These are phyloP conservation scores for Apolygus lucorum DNA, from an alignment of 1,140 invertebrate species.

Conservation along the genomic window DNA sequence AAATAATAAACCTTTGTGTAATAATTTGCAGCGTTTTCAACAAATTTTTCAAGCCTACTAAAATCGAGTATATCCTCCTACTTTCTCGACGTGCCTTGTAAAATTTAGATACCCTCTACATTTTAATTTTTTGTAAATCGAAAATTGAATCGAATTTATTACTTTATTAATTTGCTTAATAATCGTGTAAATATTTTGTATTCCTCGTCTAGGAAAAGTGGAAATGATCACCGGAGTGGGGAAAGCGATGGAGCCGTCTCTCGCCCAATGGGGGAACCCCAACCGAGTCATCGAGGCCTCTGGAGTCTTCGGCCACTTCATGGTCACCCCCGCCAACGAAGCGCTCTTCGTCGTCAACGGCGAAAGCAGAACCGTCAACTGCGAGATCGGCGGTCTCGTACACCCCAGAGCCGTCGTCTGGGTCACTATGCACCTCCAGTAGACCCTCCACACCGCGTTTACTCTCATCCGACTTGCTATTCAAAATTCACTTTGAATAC, in stretches of 20 bases:
- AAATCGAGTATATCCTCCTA: no score
- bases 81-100: no score
- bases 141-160: no score
- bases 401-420: conserved; percentile 58
- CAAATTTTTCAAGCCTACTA: no score
- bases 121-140: no score
- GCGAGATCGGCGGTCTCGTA: conserved; percentile 60
- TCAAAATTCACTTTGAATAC: not conserved
- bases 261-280: conserved; percentile 57
- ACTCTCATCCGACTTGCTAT: conserved; percentile 4
- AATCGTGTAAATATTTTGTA: not conserved
- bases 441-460: conserved; percentile 6
- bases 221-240: conserved; percentile 70
- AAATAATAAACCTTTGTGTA: no score
- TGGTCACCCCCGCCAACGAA: conserved; percentile 63
- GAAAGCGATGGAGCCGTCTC: conserved; percentile 46
- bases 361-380: conserved; percentile 63
- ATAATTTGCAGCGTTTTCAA: no score
- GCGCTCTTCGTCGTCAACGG: conserved; percentile 67
- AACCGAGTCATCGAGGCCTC: conserved; percentile 60
- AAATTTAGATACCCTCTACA: no score
- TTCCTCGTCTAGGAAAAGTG: conserved; percentile 51
- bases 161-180: no score
- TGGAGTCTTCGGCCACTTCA: conserved; percentile 61
- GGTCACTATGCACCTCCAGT: conserved; percentile 45